Conservation (phyloP, 1,140 invertebrate genomes). For the Hirudo medicinalis region DNA sequence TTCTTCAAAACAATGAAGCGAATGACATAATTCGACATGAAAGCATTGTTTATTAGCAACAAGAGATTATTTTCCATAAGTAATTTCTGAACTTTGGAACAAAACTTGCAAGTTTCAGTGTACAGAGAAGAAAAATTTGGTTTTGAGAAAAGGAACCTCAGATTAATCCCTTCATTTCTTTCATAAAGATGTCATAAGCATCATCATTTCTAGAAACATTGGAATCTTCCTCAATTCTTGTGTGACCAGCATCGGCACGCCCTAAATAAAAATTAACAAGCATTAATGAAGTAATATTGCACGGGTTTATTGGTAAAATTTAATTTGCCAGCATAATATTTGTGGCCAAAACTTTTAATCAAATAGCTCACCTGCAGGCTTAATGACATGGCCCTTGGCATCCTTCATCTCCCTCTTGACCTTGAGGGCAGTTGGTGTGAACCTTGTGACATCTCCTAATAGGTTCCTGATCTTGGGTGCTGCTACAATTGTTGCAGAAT, state of each 20-base stretch:
- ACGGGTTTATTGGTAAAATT: no score
- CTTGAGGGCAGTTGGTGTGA: conserved; percentile 77
- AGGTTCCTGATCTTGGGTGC: conserved; percentile 86
- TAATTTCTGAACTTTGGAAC: no score
- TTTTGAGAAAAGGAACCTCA: conserved; percentile 35
- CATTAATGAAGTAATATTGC: no score
- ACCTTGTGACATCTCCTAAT: conserved; percentile 83
- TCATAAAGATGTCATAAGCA: conserved; percentile 94
- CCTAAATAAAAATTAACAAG: conserved; percentile 22
- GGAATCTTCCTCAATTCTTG: conserved; percentile 15
- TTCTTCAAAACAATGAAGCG: no score
- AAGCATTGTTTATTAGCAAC: no score
- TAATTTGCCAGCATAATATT: no score
- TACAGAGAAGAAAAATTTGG: no score
- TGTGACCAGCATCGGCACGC: conserved; percentile 32
- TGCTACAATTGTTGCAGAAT: conserved; percentile 69
- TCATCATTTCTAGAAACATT: conserved; percentile 74
- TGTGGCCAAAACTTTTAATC: background rate
- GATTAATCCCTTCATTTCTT: conserved; percentile 86
- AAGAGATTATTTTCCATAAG: no score
- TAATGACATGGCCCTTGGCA: conserved; percentile 28
- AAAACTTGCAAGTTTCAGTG: no score
- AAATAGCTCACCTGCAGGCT: conserved; percentile 16
- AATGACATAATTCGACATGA: no score
- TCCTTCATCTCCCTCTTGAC: conserved; percentile 63